These are phyloP conservation scores for Eupelmus urozonus DNA, from an alignment of 2,888 invertebrate genomes.

Conservation along the genomic window DNA sequence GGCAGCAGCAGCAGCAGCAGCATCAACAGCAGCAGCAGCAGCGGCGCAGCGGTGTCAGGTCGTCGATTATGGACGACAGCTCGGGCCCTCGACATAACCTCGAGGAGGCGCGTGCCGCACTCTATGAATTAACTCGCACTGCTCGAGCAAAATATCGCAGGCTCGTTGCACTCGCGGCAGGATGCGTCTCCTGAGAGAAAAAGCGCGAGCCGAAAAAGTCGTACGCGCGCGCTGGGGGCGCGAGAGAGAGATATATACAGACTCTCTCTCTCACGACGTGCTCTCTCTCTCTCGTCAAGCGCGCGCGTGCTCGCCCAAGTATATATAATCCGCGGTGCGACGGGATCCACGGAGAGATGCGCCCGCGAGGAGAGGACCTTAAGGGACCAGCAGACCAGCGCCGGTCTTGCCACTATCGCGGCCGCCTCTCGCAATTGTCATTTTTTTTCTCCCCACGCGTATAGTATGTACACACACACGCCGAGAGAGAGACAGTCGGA, in stretches of 20 bases:
- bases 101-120: neutral
- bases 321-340: no score
- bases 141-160: no score
- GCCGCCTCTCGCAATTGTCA: constrained; percentile 38
- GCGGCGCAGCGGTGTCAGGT: constrained; percentile 12
- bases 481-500: neutral
- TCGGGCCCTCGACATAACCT: constrained; percentile 45
- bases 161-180: no score
- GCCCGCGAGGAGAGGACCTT: no score
- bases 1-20: neutral
- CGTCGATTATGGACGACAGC: constrained; percentile 33
- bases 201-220: no score
- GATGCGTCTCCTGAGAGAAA: no score
- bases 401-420: constrained; percentile 16
- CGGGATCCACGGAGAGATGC: no score
- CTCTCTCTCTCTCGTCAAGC: no score
- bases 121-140: no score
- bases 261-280: no score
- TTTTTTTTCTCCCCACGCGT: constrained; percentile 9
- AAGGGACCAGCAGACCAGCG: constrained; percentile 15
- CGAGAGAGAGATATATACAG: no score
- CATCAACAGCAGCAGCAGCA: neutral
- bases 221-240: neutral
- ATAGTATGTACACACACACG: neutral
- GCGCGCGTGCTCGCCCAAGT: no score